Evolutionary conservation across 2,888 invertebrate genomes (phyloP).

Genomic region (Oxycera nigricornis): DNA sequence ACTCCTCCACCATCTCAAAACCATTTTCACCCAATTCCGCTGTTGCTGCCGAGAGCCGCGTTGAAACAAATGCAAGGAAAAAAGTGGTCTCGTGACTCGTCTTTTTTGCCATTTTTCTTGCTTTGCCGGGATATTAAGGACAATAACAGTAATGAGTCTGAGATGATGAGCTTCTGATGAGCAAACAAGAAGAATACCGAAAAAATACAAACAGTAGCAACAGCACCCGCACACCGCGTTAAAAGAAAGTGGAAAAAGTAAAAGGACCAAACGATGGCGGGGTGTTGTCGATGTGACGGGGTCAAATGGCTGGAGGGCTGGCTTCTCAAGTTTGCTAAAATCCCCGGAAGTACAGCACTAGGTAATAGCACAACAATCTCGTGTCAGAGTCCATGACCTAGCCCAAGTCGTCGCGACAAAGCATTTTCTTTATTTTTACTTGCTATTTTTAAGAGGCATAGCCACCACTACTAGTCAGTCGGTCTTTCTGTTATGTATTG

Average conservation of each 20-base stretch:
- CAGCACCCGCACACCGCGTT: not conserved
- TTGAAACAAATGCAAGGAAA: not conserved
- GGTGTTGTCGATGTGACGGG: slow-evolving; percentile 4
- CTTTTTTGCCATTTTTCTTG: not conserved
- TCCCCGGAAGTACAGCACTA: slow-evolving; percentile 24
- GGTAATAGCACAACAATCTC: slow-evolving; percentile 19
- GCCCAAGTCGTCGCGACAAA: slow-evolving; percentile 31
- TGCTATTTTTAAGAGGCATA: not conserved
- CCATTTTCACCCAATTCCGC: slow-evolving; percentile 12
- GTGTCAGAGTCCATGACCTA: slow-evolving; percentile 39
- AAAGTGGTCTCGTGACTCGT: slow-evolving; percentile 9
- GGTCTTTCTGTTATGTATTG: not conserved
- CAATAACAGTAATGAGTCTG: slow-evolving; percentile 39
- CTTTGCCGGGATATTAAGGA: slow-evolving; percentile 30
- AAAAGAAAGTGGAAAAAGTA: not conserved
- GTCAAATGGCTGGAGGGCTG: slow-evolving; percentile 11
- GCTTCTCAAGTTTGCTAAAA: not conserved
- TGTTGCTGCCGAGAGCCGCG: not conserved
- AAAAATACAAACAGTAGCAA: not conserved
- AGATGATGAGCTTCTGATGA: slow-evolving; percentile 40
- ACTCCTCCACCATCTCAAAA: not conserved
- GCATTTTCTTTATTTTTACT: not conserved
- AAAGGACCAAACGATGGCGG: not conserved
- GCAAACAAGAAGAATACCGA: slow-evolving; percentile 30
- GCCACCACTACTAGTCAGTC: not conserved